A percentile compares a stretch with the other conserved stretches of the same genome.
Evolutionary conservation across 2,113 vertebrate genomes (phyloP).

Genomic region (Callospermophilus lateralis): DNA sequence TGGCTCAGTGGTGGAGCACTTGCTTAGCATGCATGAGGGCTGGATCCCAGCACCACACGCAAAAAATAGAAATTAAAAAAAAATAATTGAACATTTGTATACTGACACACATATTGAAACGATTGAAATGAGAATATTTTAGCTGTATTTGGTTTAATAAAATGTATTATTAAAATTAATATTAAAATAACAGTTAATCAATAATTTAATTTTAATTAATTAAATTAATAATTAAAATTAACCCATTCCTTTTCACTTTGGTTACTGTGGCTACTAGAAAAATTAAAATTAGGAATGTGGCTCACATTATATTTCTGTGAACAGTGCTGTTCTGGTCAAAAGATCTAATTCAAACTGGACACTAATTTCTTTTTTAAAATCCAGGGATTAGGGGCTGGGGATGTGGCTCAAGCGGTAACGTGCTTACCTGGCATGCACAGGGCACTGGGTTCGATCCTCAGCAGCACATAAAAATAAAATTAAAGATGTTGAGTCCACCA

Average conservation of each 20-base stretch:
- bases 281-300: neutral
- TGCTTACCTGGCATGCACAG: too few relatives aligned
- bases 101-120: neutral
- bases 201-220: too few relatives aligned
- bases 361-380: neutral
- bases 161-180: slow-evolving; percentile 19
- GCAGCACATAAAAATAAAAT: too few relatives aligned
- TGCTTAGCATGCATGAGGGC: neutral
- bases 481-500: too few relatives aligned
- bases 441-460: too few relatives aligned
- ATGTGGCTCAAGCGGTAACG: too few relatives aligned
- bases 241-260: neutral
- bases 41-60: neutral
- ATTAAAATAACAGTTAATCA: too few relatives aligned
- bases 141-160: slow-evolving; percentile 44
- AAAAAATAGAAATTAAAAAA: neutral
- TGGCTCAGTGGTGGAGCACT: neutral
- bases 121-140: slow-evolving; percentile 35
- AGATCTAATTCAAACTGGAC: neutral
- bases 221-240: neutral
- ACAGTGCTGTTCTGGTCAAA: neutral
- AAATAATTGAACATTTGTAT: neutral
- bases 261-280: neutral
- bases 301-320: neutral
- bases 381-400: too few relatives aligned